These are phyloP conservation scores for Drosophila carrolli DNA, from an alignment of 1,140 invertebrate genomes.

Conservation along the genomic window DNA sequence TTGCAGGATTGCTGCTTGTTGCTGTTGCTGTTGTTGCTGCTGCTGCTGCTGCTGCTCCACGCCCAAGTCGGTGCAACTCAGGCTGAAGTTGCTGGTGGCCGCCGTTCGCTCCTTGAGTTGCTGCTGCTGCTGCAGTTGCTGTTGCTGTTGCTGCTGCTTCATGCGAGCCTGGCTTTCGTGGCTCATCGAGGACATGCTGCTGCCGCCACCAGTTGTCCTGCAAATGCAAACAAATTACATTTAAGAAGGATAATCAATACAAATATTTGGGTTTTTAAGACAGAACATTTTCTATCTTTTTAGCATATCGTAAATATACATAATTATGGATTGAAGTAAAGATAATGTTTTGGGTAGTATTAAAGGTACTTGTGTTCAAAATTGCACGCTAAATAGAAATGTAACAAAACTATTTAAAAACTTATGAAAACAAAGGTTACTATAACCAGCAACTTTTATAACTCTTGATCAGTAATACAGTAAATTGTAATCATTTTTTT, in stretches of 20 bases:
- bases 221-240: constrained; percentile 17
- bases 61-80: constrained; percentile 56
- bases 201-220: constrained; percentile 54
- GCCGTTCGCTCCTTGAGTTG: constrained; percentile 52
- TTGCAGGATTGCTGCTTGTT: constrained; percentile 21
- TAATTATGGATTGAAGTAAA: too few relatives aligned
- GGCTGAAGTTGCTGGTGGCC: constrained; percentile 30
- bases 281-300: too few relatives aligned
- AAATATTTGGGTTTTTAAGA: not conserved
- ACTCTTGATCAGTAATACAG: too few relatives aligned
- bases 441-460: too few relatives aligned
- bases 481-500: too few relatives aligned
- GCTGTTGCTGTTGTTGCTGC: constrained; percentile 32
- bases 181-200: constrained; percentile 79
- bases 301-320: too few relatives aligned
- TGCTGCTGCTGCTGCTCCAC: constrained; percentile 56
- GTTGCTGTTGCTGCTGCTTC: constrained; percentile 76
- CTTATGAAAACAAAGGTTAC: too few relatives aligned
- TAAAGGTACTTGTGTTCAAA: too few relatives aligned
- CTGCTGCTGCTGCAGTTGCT: constrained; percentile 66
- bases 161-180: constrained; percentile 81
- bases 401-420: too few relatives aligned
- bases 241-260: not conserved
- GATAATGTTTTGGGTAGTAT: too few relatives aligned
- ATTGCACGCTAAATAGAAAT: too few relatives aligned